phyloP scores from a whole-genome alignment of 2,797 vertebrate species.

The Kryptolebias ocellatus region DNA sequence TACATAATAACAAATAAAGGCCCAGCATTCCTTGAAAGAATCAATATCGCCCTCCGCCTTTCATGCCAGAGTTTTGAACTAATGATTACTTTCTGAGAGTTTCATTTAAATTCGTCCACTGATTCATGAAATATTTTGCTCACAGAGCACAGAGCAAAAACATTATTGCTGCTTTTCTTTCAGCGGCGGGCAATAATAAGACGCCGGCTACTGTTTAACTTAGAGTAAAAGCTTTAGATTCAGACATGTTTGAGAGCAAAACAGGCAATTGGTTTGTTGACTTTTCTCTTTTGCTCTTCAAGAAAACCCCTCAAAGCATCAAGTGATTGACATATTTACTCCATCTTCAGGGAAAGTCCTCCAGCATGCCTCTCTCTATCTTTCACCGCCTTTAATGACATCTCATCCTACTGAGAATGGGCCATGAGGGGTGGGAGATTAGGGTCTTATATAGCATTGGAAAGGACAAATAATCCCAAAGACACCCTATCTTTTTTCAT shows the following conservation, averaged over 20 bases:
- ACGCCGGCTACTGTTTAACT: background rate
- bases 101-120: no score
- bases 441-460: conserved; percentile 60
- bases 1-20: no score
- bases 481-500: conserved; percentile 51
- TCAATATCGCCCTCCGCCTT: no score
- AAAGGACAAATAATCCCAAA: conserved; percentile 63
- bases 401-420: conserved; percentile 59
- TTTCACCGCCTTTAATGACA: conserved; percentile 47
- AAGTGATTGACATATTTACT: conserved; percentile 65
- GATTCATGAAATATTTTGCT: no score
- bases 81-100: no score
- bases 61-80: no score
- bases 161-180: no score
- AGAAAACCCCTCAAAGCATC: conserved; percentile 23
- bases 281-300: conserved; percentile 29
- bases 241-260: conserved; percentile 4
- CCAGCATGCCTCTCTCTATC: conserved; percentile 42
- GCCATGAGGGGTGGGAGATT: conserved; percentile 60
- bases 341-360: conserved; percentile 43
- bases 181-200: no score
- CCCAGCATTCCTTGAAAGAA: no score
- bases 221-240: background rate
- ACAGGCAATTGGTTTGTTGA: conserved; percentile 25
- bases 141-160: no score